Conservation (phyloP, 1,140 invertebrate genomes). For the Phocides pigmalion region DNA sequence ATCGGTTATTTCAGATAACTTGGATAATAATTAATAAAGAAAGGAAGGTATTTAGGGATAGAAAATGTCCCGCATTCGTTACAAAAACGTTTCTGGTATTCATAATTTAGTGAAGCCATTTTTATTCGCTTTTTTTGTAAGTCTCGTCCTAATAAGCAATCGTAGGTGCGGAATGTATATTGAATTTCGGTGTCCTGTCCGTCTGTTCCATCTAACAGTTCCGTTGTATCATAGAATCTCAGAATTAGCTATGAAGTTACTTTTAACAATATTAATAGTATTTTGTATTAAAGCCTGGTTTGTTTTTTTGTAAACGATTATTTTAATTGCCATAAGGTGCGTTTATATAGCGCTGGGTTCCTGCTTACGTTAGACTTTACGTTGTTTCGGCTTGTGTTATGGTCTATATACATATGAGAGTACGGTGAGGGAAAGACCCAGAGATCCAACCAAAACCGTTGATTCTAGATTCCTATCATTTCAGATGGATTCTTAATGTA, state of each 20-base stretch:
- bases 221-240: constrained; percentile 69
- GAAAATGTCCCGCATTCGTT: background rate
- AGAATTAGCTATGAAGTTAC: constrained; percentile 27
- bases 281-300: background rate
- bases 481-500: too few relatives aligned
- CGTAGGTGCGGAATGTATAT: constrained; percentile 51
- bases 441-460: too few relatives aligned
- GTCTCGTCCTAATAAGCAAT: constrained; percentile 49
- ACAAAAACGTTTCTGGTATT: constrained; percentile 10
- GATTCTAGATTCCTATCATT: too few relatives aligned
- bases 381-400: too few relatives aligned
- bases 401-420: too few relatives aligned
- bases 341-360: background rate
- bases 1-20: too few relatives aligned
- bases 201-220: constrained; percentile 66
- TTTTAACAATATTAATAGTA: background rate
- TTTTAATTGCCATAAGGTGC: constrained; percentile 20
- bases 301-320: constrained; percentile 1
- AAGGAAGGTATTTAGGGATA: background rate
- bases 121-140: constrained; percentile 46
- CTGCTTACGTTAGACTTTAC: background rate
- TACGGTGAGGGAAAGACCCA: too few relatives aligned
- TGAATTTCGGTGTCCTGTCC: constrained; percentile 39
- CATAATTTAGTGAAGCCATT: constrained; percentile 13
- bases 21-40: too few relatives aligned